phyloP scores from a whole-genome alignment of 2,113 vertebrate species.

The Catharus bicknelli region DNA sequence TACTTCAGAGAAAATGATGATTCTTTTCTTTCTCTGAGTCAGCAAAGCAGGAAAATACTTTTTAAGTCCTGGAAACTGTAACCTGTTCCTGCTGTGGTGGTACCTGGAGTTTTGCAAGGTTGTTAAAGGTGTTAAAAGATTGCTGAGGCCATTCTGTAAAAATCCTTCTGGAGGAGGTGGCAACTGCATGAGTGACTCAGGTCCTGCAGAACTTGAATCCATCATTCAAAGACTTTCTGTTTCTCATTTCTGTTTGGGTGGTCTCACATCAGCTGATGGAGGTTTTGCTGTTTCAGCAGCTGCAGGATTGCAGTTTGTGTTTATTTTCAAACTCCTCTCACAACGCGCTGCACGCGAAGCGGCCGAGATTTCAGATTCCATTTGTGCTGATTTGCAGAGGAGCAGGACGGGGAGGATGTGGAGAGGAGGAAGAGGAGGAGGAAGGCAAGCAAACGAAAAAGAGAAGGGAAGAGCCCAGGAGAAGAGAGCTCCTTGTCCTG shows the following conservation, averaged over 20 bases:
- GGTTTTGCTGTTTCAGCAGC: background rate
- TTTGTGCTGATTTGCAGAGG: slow-evolving; percentile 56
- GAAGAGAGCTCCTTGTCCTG: slow-evolving; percentile 47
- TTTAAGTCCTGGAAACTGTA: background rate
- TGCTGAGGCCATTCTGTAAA: background rate
- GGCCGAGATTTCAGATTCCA: background rate
- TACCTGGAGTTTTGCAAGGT: background rate
- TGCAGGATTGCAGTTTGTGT: background rate
- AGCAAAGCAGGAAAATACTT: background rate
- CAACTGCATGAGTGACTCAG: accelerated
- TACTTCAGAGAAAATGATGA: background rate
- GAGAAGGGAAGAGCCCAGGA: slow-evolving; percentile 43
- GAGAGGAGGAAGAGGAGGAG: slow-evolving; percentile 71
- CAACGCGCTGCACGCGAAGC: background rate
- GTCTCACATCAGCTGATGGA: background rate
- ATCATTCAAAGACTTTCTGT: accelerated
- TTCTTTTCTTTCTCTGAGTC: background rate
- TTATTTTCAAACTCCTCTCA: background rate
- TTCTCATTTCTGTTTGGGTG: background rate
- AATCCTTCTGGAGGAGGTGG: background rate
- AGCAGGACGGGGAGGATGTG: slow-evolving; percentile 70
- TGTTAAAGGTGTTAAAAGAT: background rate
- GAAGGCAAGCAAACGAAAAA: slow-evolving; percentile 68
- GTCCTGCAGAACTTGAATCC: background rate
- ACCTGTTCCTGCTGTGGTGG: background rate